Evolutionary conservation across 2,797 vertebrate genomes (phyloP).

Genomic region (Fringilla coelebs): DNA sequence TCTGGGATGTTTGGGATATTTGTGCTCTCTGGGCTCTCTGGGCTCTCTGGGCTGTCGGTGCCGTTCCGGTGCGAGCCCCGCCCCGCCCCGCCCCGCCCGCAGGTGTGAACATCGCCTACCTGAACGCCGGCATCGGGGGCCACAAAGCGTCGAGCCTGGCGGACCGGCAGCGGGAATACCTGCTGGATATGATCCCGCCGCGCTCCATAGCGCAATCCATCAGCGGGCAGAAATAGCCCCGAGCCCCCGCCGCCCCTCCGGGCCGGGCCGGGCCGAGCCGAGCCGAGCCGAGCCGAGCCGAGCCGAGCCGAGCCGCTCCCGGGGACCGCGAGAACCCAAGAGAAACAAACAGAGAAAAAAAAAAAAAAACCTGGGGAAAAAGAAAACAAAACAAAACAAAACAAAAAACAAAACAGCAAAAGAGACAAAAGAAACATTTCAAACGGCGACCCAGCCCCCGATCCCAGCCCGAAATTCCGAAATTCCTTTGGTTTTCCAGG

Average conservation of each 20-base stretch:
- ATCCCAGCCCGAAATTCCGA: neutral
- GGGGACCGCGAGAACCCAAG: conserved; percentile 50
- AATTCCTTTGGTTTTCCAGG: conserved; percentile 3
- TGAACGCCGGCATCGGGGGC: conserved; percentile 89
- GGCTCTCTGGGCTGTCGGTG: neutral
- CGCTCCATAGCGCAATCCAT: conserved; percentile 97
- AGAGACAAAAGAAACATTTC: neutral
- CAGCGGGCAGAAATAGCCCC: conserved; percentile 90
- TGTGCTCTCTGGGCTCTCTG: neutral
- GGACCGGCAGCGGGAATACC: conserved; percentile 94
- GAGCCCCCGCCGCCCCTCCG: neutral
- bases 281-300: neutral
- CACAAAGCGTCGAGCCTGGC: conserved; percentile 92
- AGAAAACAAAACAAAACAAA: too few species aligned
- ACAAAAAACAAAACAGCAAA: neutral
- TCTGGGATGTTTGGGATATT: too few species aligned
- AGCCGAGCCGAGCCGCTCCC: conserved; percentile 59
- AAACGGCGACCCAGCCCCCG: conserved; percentile 35
- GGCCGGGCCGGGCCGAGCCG: too few species aligned
- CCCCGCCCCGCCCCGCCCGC: neutral
- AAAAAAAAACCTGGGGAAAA: neutral
- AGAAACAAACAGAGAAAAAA: neutral
- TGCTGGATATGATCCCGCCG: conserved; percentile 97
- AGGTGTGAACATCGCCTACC: conserved; percentile 95
- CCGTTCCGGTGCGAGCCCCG: too few species aligned